Percentiles rank a stretch among this genome's conserved stretches.
These are phyloP conservation scores for Tineola bisselliella DNA, from an alignment of 2,888 invertebrate genomes.

Conservation along the genomic window DNA sequence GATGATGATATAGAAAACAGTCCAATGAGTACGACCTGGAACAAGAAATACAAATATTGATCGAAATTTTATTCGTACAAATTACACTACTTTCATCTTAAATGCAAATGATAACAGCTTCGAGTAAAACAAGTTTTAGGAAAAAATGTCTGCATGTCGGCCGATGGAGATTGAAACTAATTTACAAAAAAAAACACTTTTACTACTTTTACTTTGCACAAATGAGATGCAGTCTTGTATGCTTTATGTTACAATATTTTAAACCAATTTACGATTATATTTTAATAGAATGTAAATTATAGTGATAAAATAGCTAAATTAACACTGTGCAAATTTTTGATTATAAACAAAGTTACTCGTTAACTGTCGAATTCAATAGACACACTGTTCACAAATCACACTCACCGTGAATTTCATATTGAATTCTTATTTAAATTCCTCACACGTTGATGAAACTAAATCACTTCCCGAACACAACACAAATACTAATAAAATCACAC, in stretches of 20 bases:
- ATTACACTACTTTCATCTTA: slow-evolving; percentile 11
- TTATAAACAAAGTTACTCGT: neutral
- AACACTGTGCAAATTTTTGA: slow-evolving; percentile 13
- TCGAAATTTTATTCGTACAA: neutral
- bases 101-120: slow-evolving; percentile 14
- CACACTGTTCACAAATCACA: slow-evolving; percentile 26
- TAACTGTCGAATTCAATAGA: neutral
- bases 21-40: slow-evolving; percentile 47
- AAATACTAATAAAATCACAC: slow-evolving; percentile 12
- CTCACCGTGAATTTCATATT: slow-evolving; percentile 68
- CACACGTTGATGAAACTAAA: slow-evolving; percentile 52
- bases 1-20: slow-evolving; percentile 44
- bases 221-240: neutral
- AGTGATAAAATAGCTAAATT: slow-evolving; percentile 12
- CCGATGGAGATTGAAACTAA: slow-evolving; percentile 45
- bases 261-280: neutral
- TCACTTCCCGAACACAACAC: slow-evolving; percentile 46
- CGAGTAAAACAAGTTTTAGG: slow-evolving; percentile 30
- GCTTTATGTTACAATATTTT: neutral
- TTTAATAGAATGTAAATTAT: neutral
- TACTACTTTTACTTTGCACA: slow-evolving; percentile 50
- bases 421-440: slow-evolving; percentile 45
- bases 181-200: slow-evolving; percentile 59
- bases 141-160: slow-evolving; percentile 22
- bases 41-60: slow-evolving; percentile 20